phyloP scores from a whole-genome alignment of 2,797 vertebrate genomes.

The Lithobates pipiens region DNA sequence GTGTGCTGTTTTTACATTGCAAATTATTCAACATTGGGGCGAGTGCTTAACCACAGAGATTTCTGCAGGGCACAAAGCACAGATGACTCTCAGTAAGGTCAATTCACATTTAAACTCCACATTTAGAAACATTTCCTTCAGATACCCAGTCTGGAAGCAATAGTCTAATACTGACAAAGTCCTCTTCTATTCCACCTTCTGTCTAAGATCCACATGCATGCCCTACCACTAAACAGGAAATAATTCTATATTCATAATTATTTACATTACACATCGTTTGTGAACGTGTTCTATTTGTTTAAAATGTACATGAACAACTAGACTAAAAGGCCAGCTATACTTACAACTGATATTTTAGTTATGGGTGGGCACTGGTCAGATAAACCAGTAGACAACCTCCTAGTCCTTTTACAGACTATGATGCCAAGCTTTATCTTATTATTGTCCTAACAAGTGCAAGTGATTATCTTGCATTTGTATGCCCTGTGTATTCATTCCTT shows the following conservation, averaged over 20 bases:
- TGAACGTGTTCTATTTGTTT: background rate
- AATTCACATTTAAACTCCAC: conserved; percentile 50
- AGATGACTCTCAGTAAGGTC: conserved; percentile 56
- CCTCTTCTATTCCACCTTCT: background rate
- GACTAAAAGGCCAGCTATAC: no score
- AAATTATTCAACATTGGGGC: conserved; percentile 69
- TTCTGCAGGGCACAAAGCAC: conserved; percentile 63
- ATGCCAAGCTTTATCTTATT: no score
- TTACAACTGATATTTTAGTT: no score
- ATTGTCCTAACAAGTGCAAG: no score
- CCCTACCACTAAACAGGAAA: background rate
- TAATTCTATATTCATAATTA: background rate
- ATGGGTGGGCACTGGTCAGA: no score
- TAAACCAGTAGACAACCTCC: no score
- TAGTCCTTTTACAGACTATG: no score
- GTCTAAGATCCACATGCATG: background rate
- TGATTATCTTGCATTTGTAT: no score
- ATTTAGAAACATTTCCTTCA: conserved; percentile 46
- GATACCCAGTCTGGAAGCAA: conserved; percentile 34
- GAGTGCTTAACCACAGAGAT: conserved; percentile 66
- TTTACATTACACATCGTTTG: background rate
- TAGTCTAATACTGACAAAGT: conserved; percentile 3
- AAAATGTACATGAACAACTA: background rate
- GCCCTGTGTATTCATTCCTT: no score
- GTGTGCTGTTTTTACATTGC: conserved; percentile 73